Base-by-base conservation (phyloP, 2,888 invertebrate genomes). In the Himalopsyche japonica region DNA sequence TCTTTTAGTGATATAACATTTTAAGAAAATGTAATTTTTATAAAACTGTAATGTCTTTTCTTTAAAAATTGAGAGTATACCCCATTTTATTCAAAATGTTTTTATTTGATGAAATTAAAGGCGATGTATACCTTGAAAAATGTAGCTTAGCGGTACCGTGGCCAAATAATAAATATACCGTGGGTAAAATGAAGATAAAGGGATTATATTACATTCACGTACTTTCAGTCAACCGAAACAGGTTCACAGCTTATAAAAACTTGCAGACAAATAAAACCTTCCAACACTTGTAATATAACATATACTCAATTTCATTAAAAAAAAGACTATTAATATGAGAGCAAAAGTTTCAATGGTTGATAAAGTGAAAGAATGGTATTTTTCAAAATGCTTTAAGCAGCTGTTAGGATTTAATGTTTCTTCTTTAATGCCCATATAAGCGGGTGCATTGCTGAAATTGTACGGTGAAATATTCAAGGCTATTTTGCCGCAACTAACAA, bases 131-230 rank as follows among this genome's bases (percentile, higher is more conserved):
- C 70, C 30, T 70, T 70, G 24, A 70, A 27, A 70, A 30, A 70
- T 70, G 70, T 30, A 30, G 15, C 70, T 70, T 70, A 70, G 30
- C 70, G 30, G 70, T 70, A 70, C 70, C 30, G 27, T 24, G 27
- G 83, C 83, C 80, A 77, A 70, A 70, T 70, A 70, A 70, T 70
- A 70, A 83, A 83, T 80, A 70, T 32, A 80, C 82, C 85, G 80
- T 82, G 85, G 82, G 85, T 82, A 85, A 85, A 85, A 82, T 34
- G 37, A 78, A 82, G 85, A 85, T 85, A 80, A 85, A 82, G 80
- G 80, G 79, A 82, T 85, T 82, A 82, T 34, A 30, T 85, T 85
- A 82, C 85, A 81, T 24, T n/a, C 64, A 76, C 27, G 70, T 81
- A 34, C 76, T 76, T 70, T 34, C 81, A 43, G 24, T 76, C 76